Evolutionary conservation across 37 sponge, comb jelly and placozoan species (phyloP), one percentile per base, ranked within the genome.

Genomic region (Oopsacas minuta): DNA sequence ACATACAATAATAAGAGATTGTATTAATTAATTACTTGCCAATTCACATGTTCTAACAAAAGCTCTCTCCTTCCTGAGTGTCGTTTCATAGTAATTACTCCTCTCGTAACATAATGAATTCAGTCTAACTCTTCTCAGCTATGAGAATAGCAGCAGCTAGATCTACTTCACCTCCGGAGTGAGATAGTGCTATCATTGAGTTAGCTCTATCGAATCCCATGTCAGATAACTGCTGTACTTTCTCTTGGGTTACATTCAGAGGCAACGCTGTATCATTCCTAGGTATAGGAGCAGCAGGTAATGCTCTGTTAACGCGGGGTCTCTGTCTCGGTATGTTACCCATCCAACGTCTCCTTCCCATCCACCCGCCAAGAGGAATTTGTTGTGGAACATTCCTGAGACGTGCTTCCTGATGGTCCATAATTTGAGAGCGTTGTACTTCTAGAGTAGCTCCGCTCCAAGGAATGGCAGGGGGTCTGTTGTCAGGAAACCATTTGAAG

Each of bases 101-200:
- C n/a, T n/a, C n/a, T n/a, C n/a, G n/a, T n/a, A n/a, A n/a, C n/a
- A n/a, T n/a, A n/a, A n/a, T n/a, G n/a, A n/a, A n/a, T n/a, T n/a
- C n/a, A n/a, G n/a, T n/a, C 36, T 23, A 61, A 34, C 22, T 61
- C 30, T 61, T 61, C 75, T 61, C 75, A 5, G 75, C 75, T 5
- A 61, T 61, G 7, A 61, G 75, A 32, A 61, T 61, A 12, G 75
- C 22, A 3, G 75, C 75, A 3, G 75, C 75, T 12, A 61, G 75
- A 25, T 61, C 75, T n/a, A 61, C 75, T 34, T 61, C 75, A 34
- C 75, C 75, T 34, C 75, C 75, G 22, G 75, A 61, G 75, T 61
- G 75, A 3, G 75, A 25, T 25, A 61, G 75, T 3, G 75, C 75
- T 61, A 61, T 61, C 75, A 61, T 3, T 12, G 75, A 10, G 75